These are phyloP conservation scores for Mormyrops attenuatus DNA, from an alignment of 2,797 vertebrate species.

Conservation along the genomic window DNA sequence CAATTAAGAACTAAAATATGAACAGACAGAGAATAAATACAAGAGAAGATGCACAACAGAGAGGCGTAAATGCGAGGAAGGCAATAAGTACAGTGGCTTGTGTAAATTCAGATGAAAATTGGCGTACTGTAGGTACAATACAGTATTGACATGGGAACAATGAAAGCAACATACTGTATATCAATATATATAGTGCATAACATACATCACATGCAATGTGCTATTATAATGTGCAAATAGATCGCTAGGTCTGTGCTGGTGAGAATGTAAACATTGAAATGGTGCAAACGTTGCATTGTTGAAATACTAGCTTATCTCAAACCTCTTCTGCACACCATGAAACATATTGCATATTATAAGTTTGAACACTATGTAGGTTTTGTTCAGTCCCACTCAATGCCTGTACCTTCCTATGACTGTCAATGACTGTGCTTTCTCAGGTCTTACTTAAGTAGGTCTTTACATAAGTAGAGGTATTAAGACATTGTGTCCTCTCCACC, in stretches of 20 bases:
- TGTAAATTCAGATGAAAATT: not conserved
- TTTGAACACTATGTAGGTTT: not conserved
- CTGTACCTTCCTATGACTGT: not conserved
- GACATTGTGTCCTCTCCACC: constrained; percentile 18
- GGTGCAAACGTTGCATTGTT: not conserved
- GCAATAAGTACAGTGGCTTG: not conserved
- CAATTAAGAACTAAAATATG: not conserved
- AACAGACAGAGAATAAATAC: not conserved
- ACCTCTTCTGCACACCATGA: not conserved
- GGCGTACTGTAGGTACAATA: too few relatives aligned
- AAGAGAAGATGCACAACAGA: not conserved
- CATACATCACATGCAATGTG: not conserved
- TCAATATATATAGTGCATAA: not conserved
- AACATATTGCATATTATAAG: not conserved
- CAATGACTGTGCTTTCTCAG: not conserved
- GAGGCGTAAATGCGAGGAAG: not conserved
- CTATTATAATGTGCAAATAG: not conserved
- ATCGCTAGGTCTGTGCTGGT: not conserved
- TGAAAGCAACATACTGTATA: not conserved
- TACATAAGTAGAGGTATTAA: not conserved
- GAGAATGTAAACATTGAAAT: not conserved
- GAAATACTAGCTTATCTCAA: not conserved
- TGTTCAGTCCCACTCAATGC: not conserved
- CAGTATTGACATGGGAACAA: not conserved
- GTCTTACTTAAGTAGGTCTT: not conserved